Percentiles rank a stretch among this genome's conserved stretches.
phyloP scores from a whole-genome alignment of 2,797 vertebrate species.

The Muraenolepis orangiensis region DNA sequence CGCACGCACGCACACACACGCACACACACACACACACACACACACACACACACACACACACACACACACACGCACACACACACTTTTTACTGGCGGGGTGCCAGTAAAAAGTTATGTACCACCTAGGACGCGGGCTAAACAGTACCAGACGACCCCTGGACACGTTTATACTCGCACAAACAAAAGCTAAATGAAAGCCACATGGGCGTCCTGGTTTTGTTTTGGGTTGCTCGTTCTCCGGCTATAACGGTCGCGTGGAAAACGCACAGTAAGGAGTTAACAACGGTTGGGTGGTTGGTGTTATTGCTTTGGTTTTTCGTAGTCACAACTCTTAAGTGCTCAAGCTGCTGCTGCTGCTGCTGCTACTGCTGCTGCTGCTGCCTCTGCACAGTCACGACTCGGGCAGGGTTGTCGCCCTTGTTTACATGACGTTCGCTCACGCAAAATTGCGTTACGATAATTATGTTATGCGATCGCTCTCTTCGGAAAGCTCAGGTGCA shows the following conservation, averaged over 20 bases:
- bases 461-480: background rate
- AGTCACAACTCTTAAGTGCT: background rate
- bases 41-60: background rate
- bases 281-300: slow-evolving; percentile 12
- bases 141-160: slow-evolving; percentile 41
- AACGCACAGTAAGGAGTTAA: background rate
- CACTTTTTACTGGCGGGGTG: background rate
- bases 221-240: slow-evolving; percentile 12
- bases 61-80: too few relatives aligned
- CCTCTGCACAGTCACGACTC: background rate
- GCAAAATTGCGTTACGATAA: background rate
- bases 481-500: background rate
- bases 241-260: background rate
- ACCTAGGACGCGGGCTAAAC: slow-evolving; percentile 54
- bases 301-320: background rate
- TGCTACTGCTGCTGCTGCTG: too few relatives aligned
- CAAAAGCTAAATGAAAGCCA: slow-evolving; percentile 54
- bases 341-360: too few relatives aligned
- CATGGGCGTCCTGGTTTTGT: slow-evolving; percentile 32
- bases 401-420: slow-evolving; percentile 15
- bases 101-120: slow-evolving; percentile 51
- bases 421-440: slow-evolving; percentile 11
- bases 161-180: slow-evolving; percentile 46
- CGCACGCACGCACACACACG: background rate
- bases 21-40: background rate